Evolutionary conservation across 2,113 vertebrate species (phyloP).

Genomic region (Pagrus major): DNA sequence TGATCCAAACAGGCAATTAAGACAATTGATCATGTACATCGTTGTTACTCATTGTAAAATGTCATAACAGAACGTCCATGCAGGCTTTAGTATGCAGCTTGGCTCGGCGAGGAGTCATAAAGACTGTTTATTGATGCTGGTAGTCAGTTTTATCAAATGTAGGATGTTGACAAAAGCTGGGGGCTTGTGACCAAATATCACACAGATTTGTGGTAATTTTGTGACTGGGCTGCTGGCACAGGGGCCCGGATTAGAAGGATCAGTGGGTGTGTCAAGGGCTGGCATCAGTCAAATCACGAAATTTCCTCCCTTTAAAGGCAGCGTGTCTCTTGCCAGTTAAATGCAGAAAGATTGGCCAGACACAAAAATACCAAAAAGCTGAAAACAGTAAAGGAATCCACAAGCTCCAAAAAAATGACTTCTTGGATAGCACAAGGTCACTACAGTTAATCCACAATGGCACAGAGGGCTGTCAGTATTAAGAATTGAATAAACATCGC

Average conservation of each 20-base stretch:
- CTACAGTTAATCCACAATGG: background rate
- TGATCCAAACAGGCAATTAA: conserved; percentile 53
- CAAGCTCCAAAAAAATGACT: background rate
- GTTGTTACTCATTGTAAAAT: conserved; percentile 63
- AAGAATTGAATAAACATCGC: background rate
- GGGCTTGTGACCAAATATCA: background rate
- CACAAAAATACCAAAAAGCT: conserved; percentile 12
- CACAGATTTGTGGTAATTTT: conserved; percentile 23
- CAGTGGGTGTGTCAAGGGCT: conserved; percentile 18
- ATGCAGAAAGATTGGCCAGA: conserved; percentile 8
- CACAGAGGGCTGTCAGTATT: background rate
- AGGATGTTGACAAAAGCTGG: conserved; percentile 33
- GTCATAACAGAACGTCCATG: conserved; percentile 62
- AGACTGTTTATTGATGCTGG: conserved; percentile 58
- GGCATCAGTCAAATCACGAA: conserved; percentile 13
- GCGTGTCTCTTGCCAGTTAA: conserved; percentile 1
- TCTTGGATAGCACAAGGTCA: conserved; percentile 4
- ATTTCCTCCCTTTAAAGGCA: conserved; percentile 23
- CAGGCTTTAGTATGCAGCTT: conserved; percentile 39
- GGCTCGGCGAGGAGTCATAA: conserved; percentile 45
- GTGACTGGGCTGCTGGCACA: conserved; percentile 10
- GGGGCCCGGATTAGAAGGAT: conserved; percentile 11
- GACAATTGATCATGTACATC: conserved; percentile 52
- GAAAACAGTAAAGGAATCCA: conserved; percentile 19
- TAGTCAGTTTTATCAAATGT: conserved; percentile 50